phyloP scores from a whole-genome alignment of 2,113 vertebrate genomes.

The Mastomys coucha region DNA sequence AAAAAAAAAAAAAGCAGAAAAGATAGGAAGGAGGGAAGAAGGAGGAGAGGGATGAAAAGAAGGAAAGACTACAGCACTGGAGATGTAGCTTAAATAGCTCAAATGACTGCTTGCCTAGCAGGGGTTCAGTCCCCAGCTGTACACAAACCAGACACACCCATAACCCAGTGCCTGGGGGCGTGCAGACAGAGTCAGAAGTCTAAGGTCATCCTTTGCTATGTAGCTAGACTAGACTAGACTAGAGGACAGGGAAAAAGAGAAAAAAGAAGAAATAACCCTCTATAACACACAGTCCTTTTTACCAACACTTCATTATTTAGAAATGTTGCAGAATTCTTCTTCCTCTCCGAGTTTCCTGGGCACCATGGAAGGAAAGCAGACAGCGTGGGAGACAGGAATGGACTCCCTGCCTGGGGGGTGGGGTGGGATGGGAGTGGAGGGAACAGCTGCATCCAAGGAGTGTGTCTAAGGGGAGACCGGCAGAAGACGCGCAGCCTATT shows the following conservation, averaged over 20 bases:
- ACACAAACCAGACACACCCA: neutral
- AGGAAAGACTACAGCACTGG: neutral
- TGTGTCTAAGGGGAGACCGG: neutral
- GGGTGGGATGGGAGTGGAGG: neutral
- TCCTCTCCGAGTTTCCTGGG: neutral
- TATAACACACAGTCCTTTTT: no score
- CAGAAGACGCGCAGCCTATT: neutral
- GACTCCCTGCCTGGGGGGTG: neutral
- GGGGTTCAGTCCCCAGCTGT: neutral
- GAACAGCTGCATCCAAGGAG: neutral
- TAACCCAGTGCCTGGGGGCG: neutral
- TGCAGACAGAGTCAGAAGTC: neutral
- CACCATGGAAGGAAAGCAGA: neutral
- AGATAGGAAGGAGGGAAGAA: neutral
- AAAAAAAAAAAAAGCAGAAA: neutral
- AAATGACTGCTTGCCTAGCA: no score
- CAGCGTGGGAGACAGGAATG: neutral
- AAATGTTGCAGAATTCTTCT: neutral
- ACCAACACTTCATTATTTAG: neutral
- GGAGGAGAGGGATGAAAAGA: neutral
- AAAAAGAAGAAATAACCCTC: neutral
- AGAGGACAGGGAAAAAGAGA: neutral
- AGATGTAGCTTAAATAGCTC: no score
- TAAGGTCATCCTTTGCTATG: neutral
- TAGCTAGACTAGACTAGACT: neutral